Conservation (phyloP, 2,797 vertebrate species). For the Periparus ater region DNA sequence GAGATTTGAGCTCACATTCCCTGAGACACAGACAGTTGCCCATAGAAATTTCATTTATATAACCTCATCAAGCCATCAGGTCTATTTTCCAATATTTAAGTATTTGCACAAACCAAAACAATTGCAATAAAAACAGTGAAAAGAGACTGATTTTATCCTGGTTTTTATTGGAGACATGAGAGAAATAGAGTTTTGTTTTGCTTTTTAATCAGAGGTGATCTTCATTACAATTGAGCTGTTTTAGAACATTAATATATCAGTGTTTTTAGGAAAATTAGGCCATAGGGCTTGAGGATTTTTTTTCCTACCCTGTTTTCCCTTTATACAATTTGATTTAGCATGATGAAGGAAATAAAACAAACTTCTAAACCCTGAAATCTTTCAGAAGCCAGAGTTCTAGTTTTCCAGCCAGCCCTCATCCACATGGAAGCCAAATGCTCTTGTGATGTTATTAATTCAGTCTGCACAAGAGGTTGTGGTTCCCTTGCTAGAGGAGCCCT, state of each 20-base stretch:
- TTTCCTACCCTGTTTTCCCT: neutral
- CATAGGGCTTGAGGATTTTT: neutral
- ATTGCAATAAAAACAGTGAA: neutral
- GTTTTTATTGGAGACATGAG: neutral
- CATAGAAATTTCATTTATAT: neutral
- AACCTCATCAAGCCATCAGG: rapidly evolving
- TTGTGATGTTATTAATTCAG: constrained; percentile 46
- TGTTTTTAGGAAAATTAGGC: neutral
- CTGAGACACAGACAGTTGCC: neutral
- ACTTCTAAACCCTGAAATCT: neutral
- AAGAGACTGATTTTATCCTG: neutral
- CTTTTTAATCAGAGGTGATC: neutral
- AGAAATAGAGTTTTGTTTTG: neutral
- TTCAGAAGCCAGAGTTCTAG: constrained; percentile 30
- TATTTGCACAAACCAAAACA: neutral
- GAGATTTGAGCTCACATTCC: neutral
- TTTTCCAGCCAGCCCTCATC: constrained; percentile 37
- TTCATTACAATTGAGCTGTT: neutral
- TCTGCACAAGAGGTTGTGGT: constrained; percentile 30
- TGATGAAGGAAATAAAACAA: constrained; percentile 22
- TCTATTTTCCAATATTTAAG: neutral
- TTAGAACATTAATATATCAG: neutral
- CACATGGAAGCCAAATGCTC: constrained; percentile 57
- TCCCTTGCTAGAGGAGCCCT: constrained; percentile 26
- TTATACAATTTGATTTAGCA: neutral